phyloP scores from a whole-genome alignment of 2,113 vertebrate species.

The Semnornis frantzii region DNA sequence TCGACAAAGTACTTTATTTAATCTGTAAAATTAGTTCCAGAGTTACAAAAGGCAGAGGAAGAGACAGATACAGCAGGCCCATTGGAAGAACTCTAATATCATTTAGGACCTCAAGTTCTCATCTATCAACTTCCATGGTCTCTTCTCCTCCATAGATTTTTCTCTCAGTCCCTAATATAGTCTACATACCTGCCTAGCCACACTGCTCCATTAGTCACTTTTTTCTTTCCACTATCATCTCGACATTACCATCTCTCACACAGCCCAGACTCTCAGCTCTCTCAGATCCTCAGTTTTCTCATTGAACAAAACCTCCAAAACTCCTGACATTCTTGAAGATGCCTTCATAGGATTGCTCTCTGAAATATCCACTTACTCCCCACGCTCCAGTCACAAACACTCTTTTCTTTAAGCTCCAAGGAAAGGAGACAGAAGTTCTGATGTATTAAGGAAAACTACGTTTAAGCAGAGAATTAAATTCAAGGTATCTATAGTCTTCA shows the following conservation, averaged over 20 bases:
- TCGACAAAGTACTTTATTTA: conserved; percentile 58
- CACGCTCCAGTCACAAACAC: background rate
- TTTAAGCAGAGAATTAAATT: conserved; percentile 2
- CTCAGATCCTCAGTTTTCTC: background rate
- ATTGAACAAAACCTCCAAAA: background rate
- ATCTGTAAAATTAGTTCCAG: conserved; percentile 63
- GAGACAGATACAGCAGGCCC: background rate
- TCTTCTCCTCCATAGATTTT: background rate
- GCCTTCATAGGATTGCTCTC: background rate
- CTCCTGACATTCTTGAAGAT: background rate
- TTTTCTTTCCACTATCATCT: background rate
- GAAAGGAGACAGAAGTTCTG: background rate
- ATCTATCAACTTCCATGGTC: background rate
- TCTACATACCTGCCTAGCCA: background rate
- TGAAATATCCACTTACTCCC: background rate
- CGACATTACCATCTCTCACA: background rate
- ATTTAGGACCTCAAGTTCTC: conserved; percentile 8
- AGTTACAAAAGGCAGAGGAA: conserved; percentile 45
- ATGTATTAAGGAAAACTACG: background rate
- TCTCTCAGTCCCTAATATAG: background rate
- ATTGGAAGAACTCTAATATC: conserved; percentile 26
- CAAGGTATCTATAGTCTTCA: background rate
- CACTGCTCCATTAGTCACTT: background rate
- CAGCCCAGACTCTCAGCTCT: background rate
- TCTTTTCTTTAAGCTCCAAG: background rate